These are phyloP conservation scores for Sylvicapra grimmia DNA, from an alignment of 2,113 vertebrate genomes.

Conservation along the genomic window DNA sequence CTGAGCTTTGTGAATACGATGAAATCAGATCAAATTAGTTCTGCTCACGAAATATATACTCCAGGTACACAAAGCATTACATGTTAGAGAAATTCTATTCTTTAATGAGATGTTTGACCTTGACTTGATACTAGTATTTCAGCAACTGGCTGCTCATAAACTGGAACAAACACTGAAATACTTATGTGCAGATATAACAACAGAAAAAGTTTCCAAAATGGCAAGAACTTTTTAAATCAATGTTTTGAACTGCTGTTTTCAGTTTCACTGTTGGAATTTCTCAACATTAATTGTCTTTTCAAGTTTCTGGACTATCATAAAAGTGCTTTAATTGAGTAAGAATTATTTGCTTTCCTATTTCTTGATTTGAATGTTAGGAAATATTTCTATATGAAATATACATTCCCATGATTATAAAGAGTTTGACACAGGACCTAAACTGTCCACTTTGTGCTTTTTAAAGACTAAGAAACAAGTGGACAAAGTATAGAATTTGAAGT, in stretches of 20 bases:
- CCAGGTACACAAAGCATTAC: not conserved
- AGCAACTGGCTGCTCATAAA: not conserved
- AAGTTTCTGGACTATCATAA: not conserved
- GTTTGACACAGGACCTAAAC: not conserved
- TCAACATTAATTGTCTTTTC: not conserved
- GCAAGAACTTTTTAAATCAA: not conserved
- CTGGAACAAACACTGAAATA: not conserved
- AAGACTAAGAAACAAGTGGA: not conserved
- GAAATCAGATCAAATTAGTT: not conserved
- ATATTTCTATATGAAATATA: not conserved
- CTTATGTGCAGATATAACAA: not conserved
- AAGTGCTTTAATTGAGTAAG: not conserved
- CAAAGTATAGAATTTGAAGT: not conserved
- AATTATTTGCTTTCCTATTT: not conserved
- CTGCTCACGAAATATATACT: not conserved
- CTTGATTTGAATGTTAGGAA: not conserved
- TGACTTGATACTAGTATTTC: not conserved
- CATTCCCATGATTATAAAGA: not conserved
- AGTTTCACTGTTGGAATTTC: not conserved
- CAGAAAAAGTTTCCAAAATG: not conserved
- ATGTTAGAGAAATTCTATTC: not conserved
- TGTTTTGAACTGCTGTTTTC: not conserved
- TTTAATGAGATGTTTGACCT: not conserved
- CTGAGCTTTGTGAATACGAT: not conserved
- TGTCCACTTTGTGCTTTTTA: not conserved